These are phyloP conservation scores for Drosophila lacicola DNA, from an alignment of 2,888 invertebrate genomes.

Conservation along the genomic window DNA sequence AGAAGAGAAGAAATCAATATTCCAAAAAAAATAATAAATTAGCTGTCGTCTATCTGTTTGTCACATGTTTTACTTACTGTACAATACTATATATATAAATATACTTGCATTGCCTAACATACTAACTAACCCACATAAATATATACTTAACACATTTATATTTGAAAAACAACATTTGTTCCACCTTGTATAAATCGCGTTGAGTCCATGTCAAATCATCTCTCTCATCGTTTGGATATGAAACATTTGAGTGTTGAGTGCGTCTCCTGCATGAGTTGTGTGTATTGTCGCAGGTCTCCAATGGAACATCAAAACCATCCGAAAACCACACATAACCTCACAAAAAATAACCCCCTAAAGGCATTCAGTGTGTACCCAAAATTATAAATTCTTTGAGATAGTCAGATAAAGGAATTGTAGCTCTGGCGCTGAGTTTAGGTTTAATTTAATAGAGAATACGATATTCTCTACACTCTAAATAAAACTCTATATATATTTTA, in stretches of 20 bases:
- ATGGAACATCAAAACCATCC: conserved; percentile 3
- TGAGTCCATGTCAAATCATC: conserved; percentile 50
- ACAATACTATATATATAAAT: conserved; percentile 25
- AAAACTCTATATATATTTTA: too few relatives aligned
- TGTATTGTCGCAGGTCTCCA: conserved; percentile 16
- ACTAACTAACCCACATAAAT: conserved; percentile 40
- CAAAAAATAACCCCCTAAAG: too few relatives aligned
- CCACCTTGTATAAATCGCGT: conserved; percentile 56
- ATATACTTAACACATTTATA: conserved; percentile 26
- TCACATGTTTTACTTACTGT: conserved; percentile 70
- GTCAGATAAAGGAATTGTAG: too few relatives aligned
- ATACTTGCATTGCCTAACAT: conserved; percentile 56
- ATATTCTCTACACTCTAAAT: too few relatives aligned
- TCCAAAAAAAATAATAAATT: background rate
- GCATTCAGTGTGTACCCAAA: too few relatives aligned
- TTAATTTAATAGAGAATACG: too few relatives aligned
- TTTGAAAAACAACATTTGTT: conserved; percentile 29
- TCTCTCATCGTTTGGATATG: conserved; percentile 36
- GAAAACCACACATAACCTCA: conserved; percentile 1
- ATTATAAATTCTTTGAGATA: background rate
- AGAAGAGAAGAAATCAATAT: background rate
- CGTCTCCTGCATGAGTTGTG: conserved; percentile 48
- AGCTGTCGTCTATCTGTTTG: conserved; percentile 17
- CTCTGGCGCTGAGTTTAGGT: too few relatives aligned
- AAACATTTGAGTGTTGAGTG: conserved; percentile 30